These are phyloP conservation scores for Nannoperca australis DNA, from an alignment of 2,797 vertebrate genomes.

Conservation along the genomic window DNA sequence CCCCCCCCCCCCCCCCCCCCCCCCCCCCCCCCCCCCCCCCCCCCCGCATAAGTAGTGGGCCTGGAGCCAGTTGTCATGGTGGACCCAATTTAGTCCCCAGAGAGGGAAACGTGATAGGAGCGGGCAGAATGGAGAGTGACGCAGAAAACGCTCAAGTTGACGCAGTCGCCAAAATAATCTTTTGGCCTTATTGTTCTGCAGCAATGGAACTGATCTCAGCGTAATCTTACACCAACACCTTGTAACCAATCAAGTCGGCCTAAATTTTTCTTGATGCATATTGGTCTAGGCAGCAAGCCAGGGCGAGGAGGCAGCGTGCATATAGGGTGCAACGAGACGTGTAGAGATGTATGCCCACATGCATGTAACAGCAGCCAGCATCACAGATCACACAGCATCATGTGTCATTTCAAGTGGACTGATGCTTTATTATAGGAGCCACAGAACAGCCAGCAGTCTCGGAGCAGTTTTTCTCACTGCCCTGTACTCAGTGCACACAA, in stretches of 20 bases:
- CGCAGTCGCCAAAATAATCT: conserved; percentile 86
- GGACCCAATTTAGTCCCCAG: conserved; percentile 81
- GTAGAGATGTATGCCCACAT: conserved; percentile 28
- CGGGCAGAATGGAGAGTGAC: conserved; percentile 88
- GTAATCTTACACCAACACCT: conserved; percentile 76
- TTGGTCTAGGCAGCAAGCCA: conserved; percentile 42
- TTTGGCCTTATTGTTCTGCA: conserved; percentile 74
- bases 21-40: too few relatives aligned
- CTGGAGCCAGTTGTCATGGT: conserved; percentile 85
- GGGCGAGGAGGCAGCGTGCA: neutral
- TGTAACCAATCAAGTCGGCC: conserved; percentile 65
- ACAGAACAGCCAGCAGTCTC: conserved; percentile 46
- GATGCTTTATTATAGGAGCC: conserved; percentile 51
- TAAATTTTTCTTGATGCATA: conserved; percentile 47
- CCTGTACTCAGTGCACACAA: conserved; percentile 47
- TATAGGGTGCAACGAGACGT: neutral
- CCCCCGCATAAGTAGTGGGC: too few relatives aligned
- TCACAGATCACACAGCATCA: conserved; percentile 6
- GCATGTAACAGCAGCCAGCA: conserved; percentile 26
- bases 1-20: too few relatives aligned
- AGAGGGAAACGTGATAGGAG: conserved; percentile 90
- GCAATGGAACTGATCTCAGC: conserved; percentile 67
- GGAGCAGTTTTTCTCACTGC: conserved; percentile 10
- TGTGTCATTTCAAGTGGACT: conserved; percentile 33
- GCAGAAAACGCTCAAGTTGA: conserved; percentile 90